Base-by-base conservation (phyloP, 2,113 vertebrate species). In the Tretioscincus oriximinensis region DNA sequence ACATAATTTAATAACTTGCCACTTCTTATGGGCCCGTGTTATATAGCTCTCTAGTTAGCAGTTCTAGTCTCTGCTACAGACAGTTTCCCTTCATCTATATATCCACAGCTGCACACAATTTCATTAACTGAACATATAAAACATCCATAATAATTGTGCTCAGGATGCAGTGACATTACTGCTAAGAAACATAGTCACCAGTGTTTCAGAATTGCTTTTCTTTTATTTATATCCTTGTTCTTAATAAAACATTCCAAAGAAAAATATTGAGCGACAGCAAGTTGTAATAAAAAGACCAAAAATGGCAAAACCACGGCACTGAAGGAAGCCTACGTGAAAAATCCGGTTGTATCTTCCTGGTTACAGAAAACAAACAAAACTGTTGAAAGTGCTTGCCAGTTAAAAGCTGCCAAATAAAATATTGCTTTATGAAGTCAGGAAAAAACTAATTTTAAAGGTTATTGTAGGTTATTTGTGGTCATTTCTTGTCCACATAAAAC, bases 391-490 rank as follows among this genome's bases (percentile, higher is more conserved):
- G 80, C 92, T 91, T 95, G 94, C 95, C 95, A 95, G 64, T 89
- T 87, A 80, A 68, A 81, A 89, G 88, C 84, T 95, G 95, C 95
- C 95, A 96, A 96, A 93, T 94, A 95, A 95, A 96, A 96, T 96
- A 96, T 95, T 96, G 90, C 95, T 95, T 95, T 95, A 95, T 95
- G 94, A 94, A 95, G 93, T 96, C 94, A 95, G 95, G 94, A 96
- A 95, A 95, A 95, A 96, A 96, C 95, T 96, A 96, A 95, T 96
- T 96, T 95, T 94, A 91, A 95, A 95, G 95, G 95, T 95, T 95
- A 95, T 95, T 95, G 93, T 95, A 94, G 94, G 95, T 96, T 96
- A 95, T 96, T 95, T 95, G 94, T 95, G 94, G 95, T 94, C 93
- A 94, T 91, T 90, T 96, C 95, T 95, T 94, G 93, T 94, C 89